Base-by-base conservation (phyloP, 2,113 vertebrate species). In the Rostratula benghalensis region DNA sequence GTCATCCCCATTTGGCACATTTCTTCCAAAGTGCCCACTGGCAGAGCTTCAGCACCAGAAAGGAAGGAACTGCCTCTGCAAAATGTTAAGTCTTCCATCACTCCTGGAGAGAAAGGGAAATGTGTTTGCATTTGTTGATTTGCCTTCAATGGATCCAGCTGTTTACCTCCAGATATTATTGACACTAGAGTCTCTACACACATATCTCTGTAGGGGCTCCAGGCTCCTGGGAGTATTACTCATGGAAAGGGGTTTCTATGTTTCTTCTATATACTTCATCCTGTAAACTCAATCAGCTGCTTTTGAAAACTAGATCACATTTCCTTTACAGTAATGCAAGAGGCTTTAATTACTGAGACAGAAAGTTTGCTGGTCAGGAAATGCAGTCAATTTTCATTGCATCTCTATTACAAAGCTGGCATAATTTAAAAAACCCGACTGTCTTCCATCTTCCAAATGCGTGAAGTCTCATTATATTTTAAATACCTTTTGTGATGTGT, bases 1-100 rank as follows among this genome's bases (percentile, higher is more conserved):
- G 43, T 16, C 45, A 24, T 63, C 12, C 48, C 20, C 0, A 0
- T 78, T 79, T 39, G 43, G 18, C 51, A 59, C 1, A 0, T 46
- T 12, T 39, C 35, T 69, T 56, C 27, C 41, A 22, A 74, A 70
- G 54, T 46, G 46, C 57, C 48, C 25, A 5, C 31, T 90, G 65
- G 14, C 61, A 79, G 61, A 75, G 20, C 35, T 92, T 79, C 48
- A 59, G 45, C 31, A 48, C 27, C 30, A 56, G 53, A 43, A 68
- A 12, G 37, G 30, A 39, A 37, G 37, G 43, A 69, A 8, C 22
- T 71, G 56, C 30, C 28, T 53, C 24, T 64, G 23, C 71, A 61
- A 85, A 85, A 51, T 60, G 20, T 20, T 60, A 10, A 37, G 3
- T 82, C 43, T 79, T 90, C n/a, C 27, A 63, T 74, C 13, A 10